These are phyloP conservation scores for Athene noctua DNA, from an alignment of 2,113 vertebrate species.

Conservation along the genomic window DNA sequence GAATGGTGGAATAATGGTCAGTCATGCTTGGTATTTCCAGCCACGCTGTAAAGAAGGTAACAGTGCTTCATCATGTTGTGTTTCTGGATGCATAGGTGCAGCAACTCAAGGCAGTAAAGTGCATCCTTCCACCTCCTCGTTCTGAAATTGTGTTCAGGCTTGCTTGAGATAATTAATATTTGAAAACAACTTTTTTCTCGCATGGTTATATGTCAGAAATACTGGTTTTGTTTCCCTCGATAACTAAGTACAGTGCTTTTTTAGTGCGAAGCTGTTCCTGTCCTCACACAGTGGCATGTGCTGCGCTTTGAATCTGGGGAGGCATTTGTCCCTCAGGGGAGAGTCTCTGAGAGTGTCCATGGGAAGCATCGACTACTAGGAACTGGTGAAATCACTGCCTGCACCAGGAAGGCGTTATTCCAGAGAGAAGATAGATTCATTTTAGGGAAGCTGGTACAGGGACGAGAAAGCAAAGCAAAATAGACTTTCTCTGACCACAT, in stretches of 20 bases:
- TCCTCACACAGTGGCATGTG: neutral
- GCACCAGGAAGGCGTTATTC: neutral
- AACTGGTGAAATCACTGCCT: neutral
- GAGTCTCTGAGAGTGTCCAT: rapidly evolving
- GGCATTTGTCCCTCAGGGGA: rapidly evolving
- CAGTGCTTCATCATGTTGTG: neutral
- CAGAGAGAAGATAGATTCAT: neutral
- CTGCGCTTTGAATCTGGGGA: neutral
- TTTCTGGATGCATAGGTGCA: neutral
- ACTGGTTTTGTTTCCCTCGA: rapidly evolving
- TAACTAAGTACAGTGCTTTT: neutral
- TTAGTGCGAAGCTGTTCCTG: neutral
- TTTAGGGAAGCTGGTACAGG: neutral
- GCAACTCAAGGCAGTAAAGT: neutral
- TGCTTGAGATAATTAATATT: neutral
- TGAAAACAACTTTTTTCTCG: neutral
- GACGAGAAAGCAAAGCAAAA: neutral
- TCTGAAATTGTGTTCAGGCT: neutral
- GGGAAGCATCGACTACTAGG: rapidly evolving
- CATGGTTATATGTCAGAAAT: neutral
- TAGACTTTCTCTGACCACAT: neutral
- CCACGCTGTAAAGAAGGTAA: neutral
- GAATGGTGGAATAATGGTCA: neutral
- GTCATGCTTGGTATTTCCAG: neutral
- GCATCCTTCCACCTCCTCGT: neutral